Conservation (phyloP, 2,113 vertebrate species). For the Mesoclemmys tuberculata region DNA sequence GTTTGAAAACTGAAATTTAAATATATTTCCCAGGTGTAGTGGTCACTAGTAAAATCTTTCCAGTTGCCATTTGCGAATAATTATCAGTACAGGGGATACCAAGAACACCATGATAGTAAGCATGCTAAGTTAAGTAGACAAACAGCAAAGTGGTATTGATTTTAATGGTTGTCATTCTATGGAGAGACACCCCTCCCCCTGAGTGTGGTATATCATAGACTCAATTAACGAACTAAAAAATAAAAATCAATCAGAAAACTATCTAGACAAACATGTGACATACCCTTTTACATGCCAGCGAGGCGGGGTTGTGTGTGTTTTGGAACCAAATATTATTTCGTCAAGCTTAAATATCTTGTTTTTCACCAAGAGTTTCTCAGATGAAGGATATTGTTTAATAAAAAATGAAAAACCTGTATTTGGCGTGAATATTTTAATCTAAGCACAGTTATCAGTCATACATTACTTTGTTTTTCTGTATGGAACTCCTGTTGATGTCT, state of each 20-base stretch:
- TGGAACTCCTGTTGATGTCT: neutral
- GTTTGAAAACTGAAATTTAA: neutral
- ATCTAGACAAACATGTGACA: neutral
- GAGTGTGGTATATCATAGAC: neutral
- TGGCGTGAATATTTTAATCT: neutral
- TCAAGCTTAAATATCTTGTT: neutral
- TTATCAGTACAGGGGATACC: neutral
- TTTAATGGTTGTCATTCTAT: neutral
- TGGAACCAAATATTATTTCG: neutral
- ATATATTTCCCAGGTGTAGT: neutral
- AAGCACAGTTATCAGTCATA: neutral
- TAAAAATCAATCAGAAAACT: neutral
- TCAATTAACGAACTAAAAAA: neutral
- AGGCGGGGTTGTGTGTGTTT: neutral
- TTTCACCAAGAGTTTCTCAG: neutral
- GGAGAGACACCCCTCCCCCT: neutral
- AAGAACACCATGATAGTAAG: neutral
- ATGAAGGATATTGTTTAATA: neutral
- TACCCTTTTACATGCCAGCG: neutral
- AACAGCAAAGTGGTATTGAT: neutral
- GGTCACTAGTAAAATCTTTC: neutral
- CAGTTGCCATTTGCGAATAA: fast-evolving
- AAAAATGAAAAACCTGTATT: neutral
- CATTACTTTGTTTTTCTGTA: neutral
- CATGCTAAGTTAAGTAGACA: neutral